These are phyloP conservation scores for Ophion obscuratus DNA, from an alignment of 2,888 invertebrate species.

Conservation along the genomic window DNA sequence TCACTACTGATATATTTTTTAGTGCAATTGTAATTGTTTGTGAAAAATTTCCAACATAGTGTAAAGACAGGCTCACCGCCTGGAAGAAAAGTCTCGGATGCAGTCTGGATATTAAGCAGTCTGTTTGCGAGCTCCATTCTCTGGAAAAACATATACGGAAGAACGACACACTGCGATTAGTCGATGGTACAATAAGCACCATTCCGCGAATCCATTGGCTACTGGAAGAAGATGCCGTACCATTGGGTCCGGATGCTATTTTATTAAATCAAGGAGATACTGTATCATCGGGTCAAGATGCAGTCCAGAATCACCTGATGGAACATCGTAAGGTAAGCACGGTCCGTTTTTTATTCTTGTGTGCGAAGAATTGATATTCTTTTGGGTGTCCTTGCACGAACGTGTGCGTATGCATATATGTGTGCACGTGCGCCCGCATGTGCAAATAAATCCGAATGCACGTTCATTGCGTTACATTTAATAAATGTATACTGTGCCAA, in stretches of 20 bases:
- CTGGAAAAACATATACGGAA: constrained; percentile 1
- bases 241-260: not conserved
- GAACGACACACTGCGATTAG: not conserved
- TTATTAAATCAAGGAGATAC: not conserved
- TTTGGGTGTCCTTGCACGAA: not conserved
- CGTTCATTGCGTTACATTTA: constrained; percentile 1
- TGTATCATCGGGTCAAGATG: not conserved
- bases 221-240: constrained; percentile 7
- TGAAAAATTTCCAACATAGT: too few relatives aligned
- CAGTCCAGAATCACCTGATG: not conserved
- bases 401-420: not conserved
- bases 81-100: constrained; percentile 4
- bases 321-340: constrained; percentile 9
- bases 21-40: not conserved
- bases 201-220: constrained; percentile 14
- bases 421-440: not conserved
- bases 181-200: not conserved
- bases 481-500: too few relatives aligned
- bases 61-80: not conserved
- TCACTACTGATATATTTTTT: not conserved
- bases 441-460: not conserved
- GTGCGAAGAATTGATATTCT: not conserved
- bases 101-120: not conserved
- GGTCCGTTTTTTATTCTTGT: not conserved
- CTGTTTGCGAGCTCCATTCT: constrained; percentile 5